Percentiles rank a stretch among this genome's conserved stretches.
These are phyloP conservation scores for Arctia plantaginis DNA, from an alignment of 2,888 invertebrate genomes.

Conservation along the genomic window DNA sequence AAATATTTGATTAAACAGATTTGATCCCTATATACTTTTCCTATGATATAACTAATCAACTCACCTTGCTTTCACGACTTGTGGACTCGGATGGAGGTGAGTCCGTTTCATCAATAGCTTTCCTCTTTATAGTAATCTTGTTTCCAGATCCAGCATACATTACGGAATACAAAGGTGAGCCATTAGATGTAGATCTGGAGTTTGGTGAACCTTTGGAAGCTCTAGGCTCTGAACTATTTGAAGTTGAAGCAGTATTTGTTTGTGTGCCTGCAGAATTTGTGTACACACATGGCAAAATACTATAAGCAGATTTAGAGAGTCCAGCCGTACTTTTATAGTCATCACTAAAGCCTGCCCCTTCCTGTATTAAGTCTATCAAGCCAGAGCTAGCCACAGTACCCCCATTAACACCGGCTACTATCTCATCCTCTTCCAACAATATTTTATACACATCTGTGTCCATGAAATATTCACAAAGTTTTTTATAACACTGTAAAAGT, in stretches of 20 bases:
- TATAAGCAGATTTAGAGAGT: conserved; percentile 90
- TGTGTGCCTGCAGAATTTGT: conserved; percentile 87
- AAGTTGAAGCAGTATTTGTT: conserved; percentile 73
- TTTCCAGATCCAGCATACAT: conserved; percentile 93
- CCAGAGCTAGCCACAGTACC: conserved; percentile 85
- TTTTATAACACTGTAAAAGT: conserved; percentile 95
- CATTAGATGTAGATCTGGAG: conserved; percentile 76
- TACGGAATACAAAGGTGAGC: conserved; percentile 89
- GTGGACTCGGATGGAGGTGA: conserved; percentile 72
- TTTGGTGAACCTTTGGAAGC: conserved; percentile 76
- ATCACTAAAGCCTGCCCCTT: conserved; percentile 92
- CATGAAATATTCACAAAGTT: conserved; percentile 94
- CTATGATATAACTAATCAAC: conserved; percentile 12
- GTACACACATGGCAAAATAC: conserved; percentile 91
- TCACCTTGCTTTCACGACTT: conserved; percentile 78
- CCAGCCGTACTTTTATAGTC: conserved; percentile 91
- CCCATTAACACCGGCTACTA: conserved; percentile 83
- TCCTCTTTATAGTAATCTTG: conserved; percentile 94
- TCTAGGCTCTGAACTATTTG: conserved; percentile 68
- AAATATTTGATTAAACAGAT: not conserved
- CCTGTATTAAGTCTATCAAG: conserved; percentile 91
- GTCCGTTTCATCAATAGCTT: conserved; percentile 88
- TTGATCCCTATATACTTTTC: not conserved
- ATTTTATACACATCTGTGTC: conserved; percentile 90
- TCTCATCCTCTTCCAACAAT: conserved; percentile 84